phyloP scores from a whole-genome alignment of 2,113 vertebrate species.

The Chiloscyllium plagiosum region DNA sequence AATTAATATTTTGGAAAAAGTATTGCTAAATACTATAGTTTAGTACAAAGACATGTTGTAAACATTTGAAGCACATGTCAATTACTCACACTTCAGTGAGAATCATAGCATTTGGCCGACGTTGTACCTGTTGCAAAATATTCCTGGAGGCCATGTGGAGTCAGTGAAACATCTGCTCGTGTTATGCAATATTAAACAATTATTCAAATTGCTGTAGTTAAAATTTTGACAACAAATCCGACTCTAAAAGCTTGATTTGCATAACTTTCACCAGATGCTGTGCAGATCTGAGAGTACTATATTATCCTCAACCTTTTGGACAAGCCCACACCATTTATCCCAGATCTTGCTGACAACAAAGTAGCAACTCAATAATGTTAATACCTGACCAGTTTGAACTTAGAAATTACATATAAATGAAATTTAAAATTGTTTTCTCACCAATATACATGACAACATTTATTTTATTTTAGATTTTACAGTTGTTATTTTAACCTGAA shows the following conservation, averaged over 20 bases:
- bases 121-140: slow-evolving; percentile 6
- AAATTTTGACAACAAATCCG: neutral
- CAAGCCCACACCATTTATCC: neutral
- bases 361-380: neutral
- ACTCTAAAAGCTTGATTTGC: slow-evolving; percentile 2
- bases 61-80: neutral
- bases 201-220: neutral
- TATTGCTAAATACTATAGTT: neutral
- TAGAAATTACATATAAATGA: neutral
- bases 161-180: slow-evolving; percentile 23
- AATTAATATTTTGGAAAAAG: neutral
- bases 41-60: neutral
- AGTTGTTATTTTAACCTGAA: slow-evolving; percentile 9
- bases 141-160: neutral
- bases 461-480: neutral
- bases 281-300: neutral
- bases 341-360: neutral
- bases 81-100: slow-evolving; percentile 5
- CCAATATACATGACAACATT: neutral
- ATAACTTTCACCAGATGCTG: slow-evolving; percentile 7
- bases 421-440: neutral
- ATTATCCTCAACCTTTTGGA: neutral
- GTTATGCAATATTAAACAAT: slow-evolving; percentile 24
- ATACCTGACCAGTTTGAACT: neutral
- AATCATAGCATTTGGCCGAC: neutral